Percentiles rank a stretch among this genome's conserved stretches.
These are phyloP conservation scores for Caradrina clavipalpis DNA, from an alignment of 2,888 invertebrate genomes.

Conservation along the genomic window DNA sequence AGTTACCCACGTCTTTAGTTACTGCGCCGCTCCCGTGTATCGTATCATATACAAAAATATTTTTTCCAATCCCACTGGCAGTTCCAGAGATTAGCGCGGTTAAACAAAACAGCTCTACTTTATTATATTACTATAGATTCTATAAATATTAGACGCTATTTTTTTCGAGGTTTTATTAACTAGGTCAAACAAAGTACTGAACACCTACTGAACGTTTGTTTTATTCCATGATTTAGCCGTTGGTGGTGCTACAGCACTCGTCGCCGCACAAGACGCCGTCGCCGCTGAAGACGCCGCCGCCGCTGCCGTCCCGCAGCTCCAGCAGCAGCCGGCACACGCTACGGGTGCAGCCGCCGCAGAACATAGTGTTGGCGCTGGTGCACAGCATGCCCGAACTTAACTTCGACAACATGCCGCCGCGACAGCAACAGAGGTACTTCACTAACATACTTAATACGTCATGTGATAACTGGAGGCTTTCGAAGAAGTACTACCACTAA, in stretches of 20 bases:
- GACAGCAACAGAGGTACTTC: conserved; percentile 41
- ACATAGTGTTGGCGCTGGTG: conserved; percentile 92
- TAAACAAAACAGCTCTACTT: no score
- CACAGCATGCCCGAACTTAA: conserved; percentile 95
- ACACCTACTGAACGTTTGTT: background rate
- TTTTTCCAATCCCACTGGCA: no score
- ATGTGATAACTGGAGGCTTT: background rate
- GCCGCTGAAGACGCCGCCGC: conserved; percentile 48
- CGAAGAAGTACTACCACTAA: background rate
- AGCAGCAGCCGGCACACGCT: conserved; percentile 84
- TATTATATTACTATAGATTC: no score
- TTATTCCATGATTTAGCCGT: conserved; percentile 40
- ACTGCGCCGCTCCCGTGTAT: no score
- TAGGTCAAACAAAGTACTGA: no score
- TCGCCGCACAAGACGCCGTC: conserved; percentile 60
- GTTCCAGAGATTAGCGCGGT: no score
- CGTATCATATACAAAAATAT: no score
- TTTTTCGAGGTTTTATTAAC: no score
- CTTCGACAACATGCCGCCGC: conserved; percentile 75
- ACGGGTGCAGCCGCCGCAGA: conserved; percentile 93
- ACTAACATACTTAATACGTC: background rate
- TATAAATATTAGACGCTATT: no score
- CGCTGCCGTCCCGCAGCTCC: conserved; percentile 61
- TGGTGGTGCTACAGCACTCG: conserved; percentile 65
- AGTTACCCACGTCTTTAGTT: no score